Conservation (phyloP, 2,797 vertebrate species). For the Pipistrellus pipistrellus region DNA sequence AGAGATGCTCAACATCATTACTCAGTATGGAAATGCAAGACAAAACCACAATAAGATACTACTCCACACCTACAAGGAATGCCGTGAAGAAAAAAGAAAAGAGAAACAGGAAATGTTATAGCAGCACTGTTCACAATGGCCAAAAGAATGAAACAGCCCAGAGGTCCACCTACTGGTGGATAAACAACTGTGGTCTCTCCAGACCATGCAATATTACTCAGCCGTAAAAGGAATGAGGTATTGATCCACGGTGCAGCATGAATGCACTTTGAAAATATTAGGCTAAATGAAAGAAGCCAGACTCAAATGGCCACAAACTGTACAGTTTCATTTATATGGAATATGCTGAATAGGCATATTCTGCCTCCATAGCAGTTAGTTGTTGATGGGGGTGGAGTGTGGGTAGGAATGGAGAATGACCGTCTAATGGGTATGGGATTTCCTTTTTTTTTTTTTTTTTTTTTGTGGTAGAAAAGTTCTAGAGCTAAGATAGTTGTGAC, state of each 20-base stretch:
- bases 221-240: not conserved
- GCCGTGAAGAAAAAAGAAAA: not conserved
- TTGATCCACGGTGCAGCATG: not conserved
- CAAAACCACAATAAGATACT: not conserved
- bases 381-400: not conserved
- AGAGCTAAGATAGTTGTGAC: not conserved
- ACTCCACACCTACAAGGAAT: not conserved
- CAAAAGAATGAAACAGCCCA: not conserved
- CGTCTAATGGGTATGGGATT: not conserved
- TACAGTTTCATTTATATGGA: constrained; percentile 15
- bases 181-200: not conserved
- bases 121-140: not conserved
- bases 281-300: not conserved
- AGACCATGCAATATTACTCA: constrained; percentile 19
- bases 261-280: not conserved
- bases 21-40: constrained; percentile 20
- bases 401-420: not conserved
- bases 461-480: not conserved
- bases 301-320: not conserved
- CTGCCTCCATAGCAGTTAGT: not conserved
- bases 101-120: not conserved
- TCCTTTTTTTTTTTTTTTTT: constrained; percentile 69
- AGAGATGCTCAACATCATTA: not conserved
- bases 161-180: not conserved
- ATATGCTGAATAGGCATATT: not conserved